A percentile compares a stretch with the other conserved stretches of the same genome.
Conservation (phyloP, 2,797 vertebrate genomes). For the Tenualosa ilisha region DNA sequence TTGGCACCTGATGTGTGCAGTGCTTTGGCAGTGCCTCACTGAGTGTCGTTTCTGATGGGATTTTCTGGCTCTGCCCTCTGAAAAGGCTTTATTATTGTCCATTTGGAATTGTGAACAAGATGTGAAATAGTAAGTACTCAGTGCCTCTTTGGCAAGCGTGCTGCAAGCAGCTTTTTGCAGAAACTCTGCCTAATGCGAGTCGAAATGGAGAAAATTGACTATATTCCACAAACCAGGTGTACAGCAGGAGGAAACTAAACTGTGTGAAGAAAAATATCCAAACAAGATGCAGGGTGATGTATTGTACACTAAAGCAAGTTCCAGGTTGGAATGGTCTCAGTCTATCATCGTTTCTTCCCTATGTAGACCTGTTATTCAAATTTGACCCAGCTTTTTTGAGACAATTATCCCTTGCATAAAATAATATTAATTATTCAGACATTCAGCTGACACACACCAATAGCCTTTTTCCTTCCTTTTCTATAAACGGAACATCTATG, state of each 20-base stretch:
- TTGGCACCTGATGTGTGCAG: neutral
- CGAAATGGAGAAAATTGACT: neutral
- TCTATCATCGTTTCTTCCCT: too few relatives aligned
- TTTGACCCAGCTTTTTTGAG: too few relatives aligned
- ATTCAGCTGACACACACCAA: too few relatives aligned
- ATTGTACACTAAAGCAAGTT: too few relatives aligned
- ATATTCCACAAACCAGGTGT: neutral
- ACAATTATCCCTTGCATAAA: too few relatives aligned
- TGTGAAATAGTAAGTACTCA: constrained; percentile 8
- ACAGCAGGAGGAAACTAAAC: neutral
- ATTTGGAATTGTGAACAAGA: constrained; percentile 15
- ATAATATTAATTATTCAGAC: too few relatives aligned
- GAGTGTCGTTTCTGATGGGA: neutral
- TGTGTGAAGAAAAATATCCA: neutral
- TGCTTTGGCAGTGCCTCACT: neutral
- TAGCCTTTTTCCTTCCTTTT: too few relatives aligned
- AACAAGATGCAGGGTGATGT: too few relatives aligned
- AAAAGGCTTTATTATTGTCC: constrained; percentile 10
- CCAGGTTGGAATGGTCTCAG: too few relatives aligned
- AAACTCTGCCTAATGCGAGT: neutral
- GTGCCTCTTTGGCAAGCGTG: neutral
- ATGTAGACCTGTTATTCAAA: too few relatives aligned
- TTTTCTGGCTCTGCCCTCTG: neutral
- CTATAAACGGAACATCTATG: too few relatives aligned
- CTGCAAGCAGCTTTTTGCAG: neutral